Evolutionary conservation across 2,888 invertebrate genomes (phyloP).

Genomic region (Marasmarcha lunaedactyla): DNA sequence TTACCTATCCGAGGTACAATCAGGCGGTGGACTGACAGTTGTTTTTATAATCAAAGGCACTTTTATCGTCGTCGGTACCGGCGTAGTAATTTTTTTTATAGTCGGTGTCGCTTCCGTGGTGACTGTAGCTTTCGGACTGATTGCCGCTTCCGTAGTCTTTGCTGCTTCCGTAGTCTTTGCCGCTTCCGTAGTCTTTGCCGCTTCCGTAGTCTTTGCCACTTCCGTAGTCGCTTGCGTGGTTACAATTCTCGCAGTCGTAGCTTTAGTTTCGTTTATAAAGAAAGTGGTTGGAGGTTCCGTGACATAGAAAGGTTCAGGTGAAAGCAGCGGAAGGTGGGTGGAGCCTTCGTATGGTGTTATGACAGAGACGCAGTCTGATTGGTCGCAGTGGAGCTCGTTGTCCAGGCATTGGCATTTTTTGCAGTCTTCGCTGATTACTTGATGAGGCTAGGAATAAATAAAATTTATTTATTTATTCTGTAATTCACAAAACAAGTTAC

Average conservation of each 20-base stretch:
- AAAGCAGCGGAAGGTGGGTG: constrained; percentile 26
- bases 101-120: background rate
- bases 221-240: constrained; percentile 11
- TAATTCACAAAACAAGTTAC: constrained; percentile 1
- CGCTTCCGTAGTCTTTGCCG: constrained; percentile 1
- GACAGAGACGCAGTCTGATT: constrained; percentile 51
- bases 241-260: background rate
- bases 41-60: constrained; percentile 27
- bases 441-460: constrained; percentile 73
- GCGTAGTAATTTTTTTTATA: too few relatives aligned
- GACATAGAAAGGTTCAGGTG: constrained; percentile 3
- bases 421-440: constrained; percentile 72
- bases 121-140: too few relatives aligned
- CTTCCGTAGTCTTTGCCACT: background rate
- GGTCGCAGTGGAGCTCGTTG: constrained; percentile 79
- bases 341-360: constrained; percentile 19
- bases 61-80: constrained; percentile 6
- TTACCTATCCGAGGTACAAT: constrained; percentile 42
- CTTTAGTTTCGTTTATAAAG: constrained; percentile 1
- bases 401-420: constrained; percentile 84
- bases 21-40: constrained; percentile 47
- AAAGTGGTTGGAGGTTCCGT: constrained; percentile 6
- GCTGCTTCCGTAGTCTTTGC: constrained; percentile 7
- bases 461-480: too few relatives aligned
- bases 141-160: too few relatives aligned